Percentiles rank a stretch among this genome's conserved stretches.
Conservation (phyloP, 64 coral and sea anemone genomes). For the Montipora sp. region DNA sequence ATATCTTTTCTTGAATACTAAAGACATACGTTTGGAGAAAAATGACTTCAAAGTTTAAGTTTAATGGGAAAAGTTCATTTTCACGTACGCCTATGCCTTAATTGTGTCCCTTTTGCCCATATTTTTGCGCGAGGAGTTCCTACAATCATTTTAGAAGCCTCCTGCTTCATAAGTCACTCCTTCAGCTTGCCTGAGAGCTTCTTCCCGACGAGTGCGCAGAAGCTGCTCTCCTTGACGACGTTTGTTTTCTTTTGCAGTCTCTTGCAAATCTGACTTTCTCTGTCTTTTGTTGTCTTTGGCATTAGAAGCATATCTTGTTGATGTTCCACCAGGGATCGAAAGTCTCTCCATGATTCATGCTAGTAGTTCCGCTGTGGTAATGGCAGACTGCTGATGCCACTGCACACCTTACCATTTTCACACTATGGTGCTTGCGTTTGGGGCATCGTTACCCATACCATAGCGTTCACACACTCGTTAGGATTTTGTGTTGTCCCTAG, state of each 20-base stretch:
- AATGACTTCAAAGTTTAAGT: neutral
- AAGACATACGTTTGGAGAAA: neutral
- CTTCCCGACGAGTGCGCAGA: too few species aligned
- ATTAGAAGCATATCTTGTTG: too few species aligned
- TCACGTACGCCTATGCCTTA: neutral
- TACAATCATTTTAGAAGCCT: neutral
- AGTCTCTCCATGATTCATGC: slow-evolving; percentile 46
- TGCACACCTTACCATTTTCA: slow-evolving; percentile 57
- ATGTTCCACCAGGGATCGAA: too few species aligned
- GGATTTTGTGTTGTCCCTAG: slow-evolving; percentile 63
- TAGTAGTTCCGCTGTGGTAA: slow-evolving; percentile 58
- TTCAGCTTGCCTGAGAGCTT: too few species aligned
- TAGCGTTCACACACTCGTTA: slow-evolving; percentile 63
- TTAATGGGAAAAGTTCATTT: neutral
- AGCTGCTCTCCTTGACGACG: too few species aligned
- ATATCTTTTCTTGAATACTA: neutral
- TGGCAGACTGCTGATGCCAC: slow-evolving; percentile 68
- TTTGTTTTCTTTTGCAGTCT: too few species aligned
- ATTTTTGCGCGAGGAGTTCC: neutral
- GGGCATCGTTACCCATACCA: slow-evolving; percentile 68
- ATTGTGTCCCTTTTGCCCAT: neutral
- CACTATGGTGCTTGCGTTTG: slow-evolving; percentile 64
- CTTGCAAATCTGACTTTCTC: too few species aligned
- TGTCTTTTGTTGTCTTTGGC: too few species aligned
- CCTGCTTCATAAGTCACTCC: slow-evolving; percentile 54